Conservation (phyloP, 1,140 invertebrate genomes). For the Leucophenga varia region DNA sequence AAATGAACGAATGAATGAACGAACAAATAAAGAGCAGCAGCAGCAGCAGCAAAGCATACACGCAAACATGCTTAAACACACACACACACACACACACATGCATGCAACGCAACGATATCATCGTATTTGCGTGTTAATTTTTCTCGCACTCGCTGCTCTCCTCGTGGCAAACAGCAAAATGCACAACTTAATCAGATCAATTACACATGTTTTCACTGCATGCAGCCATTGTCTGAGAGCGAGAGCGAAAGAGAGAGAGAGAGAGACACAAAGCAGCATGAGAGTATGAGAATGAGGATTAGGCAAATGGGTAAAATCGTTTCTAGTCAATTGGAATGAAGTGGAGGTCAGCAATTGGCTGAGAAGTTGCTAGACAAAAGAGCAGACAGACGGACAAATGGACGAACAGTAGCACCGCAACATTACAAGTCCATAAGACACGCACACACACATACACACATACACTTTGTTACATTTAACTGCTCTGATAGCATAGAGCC, state of each 20-base stretch:
- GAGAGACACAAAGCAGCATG: too few species aligned
- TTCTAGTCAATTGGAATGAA: too few species aligned
- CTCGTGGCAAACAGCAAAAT: background rate
- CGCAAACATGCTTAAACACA: conserved; percentile 8
- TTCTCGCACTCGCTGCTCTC: too few species aligned
- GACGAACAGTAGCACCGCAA: conserved; percentile 11
- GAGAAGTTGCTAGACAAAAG: too few species aligned
- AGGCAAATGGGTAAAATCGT: background rate
- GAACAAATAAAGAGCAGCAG: conserved; percentile 17
- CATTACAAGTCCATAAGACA: conserved; percentile 1
- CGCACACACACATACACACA: conserved; percentile 2
- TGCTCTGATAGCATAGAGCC: background rate
- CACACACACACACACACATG: conserved; percentile 1
- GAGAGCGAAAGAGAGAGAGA: too few species aligned
- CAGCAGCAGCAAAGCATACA: conserved; percentile 14
- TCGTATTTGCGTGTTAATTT: too few species aligned
- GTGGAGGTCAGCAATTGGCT: too few species aligned
- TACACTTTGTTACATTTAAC: conserved; percentile 3
- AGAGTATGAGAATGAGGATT: background rate
- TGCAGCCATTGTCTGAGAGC: conserved; percentile 31
- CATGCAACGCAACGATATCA: background rate
- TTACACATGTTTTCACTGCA: conserved; percentile 52
- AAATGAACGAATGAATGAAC: conserved; percentile 11
- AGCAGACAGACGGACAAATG: too few species aligned
- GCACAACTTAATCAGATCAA: conserved; percentile 50